phyloP scores from a whole-genome alignment of 1,140 invertebrate genomes.

The Heliothis virescens region DNA sequence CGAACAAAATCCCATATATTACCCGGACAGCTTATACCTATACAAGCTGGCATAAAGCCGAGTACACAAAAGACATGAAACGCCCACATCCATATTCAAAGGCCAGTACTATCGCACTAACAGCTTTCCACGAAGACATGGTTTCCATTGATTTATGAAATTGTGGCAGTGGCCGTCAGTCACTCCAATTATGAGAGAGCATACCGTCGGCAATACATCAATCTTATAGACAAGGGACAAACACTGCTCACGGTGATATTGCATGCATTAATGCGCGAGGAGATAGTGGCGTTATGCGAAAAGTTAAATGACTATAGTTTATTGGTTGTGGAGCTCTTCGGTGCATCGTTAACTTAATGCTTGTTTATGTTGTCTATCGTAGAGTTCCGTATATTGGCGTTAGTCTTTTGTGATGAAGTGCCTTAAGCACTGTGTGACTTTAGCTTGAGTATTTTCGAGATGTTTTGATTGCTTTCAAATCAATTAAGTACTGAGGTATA shows the following conservation, averaged over 20 bases:
- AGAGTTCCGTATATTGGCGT: constrained; percentile 7
- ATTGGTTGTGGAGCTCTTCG: constrained; percentile 28
- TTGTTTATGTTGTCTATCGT: constrained; percentile 29
- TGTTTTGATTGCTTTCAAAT: neutral
- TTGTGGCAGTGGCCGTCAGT: constrained; percentile 53
- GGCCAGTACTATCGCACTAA: constrained; percentile 34
- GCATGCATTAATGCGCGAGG: constrained; percentile 46
- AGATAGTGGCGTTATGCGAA: constrained; percentile 35
- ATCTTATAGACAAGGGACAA: constrained; percentile 61
- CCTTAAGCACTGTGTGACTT: neutral
- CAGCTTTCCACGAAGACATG: constrained; percentile 47
- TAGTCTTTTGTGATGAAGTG: constrained; percentile 23
- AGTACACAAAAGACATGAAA: constrained; percentile 35
- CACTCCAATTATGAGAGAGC: constrained; percentile 56
- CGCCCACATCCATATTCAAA: constrained; percentile 39
- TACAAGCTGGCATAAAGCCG: constrained; percentile 6
- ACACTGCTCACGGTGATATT: constrained; percentile 53
- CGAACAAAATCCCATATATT: constrained; percentile 13
- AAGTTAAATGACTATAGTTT: constrained; percentile 44
- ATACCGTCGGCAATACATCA: constrained; percentile 56
- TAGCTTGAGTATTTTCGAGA: neutral
- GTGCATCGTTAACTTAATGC: constrained; percentile 34
- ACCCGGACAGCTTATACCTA: neutral
- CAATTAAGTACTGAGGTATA: neutral
- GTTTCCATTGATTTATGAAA: constrained; percentile 52